Evolutionary conservation across 2,113 vertebrate species (phyloP), one percentile per base, ranked within the genome.

Genomic region (Tonatia bakeri): DNA sequence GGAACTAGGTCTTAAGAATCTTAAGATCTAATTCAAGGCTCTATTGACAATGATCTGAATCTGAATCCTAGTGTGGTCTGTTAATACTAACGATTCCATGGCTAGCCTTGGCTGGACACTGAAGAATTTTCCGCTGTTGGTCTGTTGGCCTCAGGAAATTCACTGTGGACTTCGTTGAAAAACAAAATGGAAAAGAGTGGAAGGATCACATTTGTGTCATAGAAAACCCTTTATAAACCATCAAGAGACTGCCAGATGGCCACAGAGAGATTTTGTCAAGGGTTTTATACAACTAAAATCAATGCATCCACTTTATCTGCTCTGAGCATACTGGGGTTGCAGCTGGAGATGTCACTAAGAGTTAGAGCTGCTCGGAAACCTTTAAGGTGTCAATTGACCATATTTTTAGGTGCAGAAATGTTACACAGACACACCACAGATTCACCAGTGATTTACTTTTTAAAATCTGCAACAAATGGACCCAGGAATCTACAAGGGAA

Each of bases 341-440:
- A 96, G 52, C 97, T 91, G 97, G 98, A 98, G 97, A 98, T 99
- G 99, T 99, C 99, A 99, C 98, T 99, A 99, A 99, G 99, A 98
- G 98, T 98, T 98, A 98, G 96, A 98, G 98, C 98, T 98, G 98
- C 98, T 98, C 98, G 90, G 98, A 98, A 98, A 98, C 97, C 98
- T 98, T 98, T 98, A 98, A 98, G 98, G 98, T 98, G 98, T 98
- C 98, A 99, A 98, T 98, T 98, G 98, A 99, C 98, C 98, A 98
- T 97, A 98, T 99, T 98, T 98, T 98, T 98, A 98, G 98, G 98
- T 89, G 94, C 97, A 98, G 98, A 98, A 98, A 98, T 98, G 98
- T 98, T 98, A 98, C 98, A 98, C 95, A 97, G 98, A 96, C 97
- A 98, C 87, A 98, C 98, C 98, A 98, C 97, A 97, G 97, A 98